Evolutionary conservation across 2,888 invertebrate species (phyloP).

Genomic region (Pachymerium ferrugineum): DNA sequence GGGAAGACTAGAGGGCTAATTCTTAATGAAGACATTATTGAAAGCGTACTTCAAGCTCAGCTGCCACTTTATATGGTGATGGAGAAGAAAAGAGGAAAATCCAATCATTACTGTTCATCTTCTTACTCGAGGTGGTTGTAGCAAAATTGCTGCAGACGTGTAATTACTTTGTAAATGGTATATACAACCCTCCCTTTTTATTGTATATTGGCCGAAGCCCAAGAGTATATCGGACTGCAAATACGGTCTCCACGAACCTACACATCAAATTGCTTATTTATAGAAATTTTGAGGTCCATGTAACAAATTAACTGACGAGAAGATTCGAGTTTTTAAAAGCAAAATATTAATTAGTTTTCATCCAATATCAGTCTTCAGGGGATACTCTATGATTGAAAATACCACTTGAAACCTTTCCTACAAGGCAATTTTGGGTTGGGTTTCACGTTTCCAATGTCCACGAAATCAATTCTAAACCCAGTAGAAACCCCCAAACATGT

Average conservation of each 20-base stretch:
- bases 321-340: too few relatives aligned
- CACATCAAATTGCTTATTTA: too few relatives aligned
- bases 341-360: background rate
- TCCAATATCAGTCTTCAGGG: background rate
- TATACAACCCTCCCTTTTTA: background rate
- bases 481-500: too few relatives aligned
- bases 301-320: too few relatives aligned
- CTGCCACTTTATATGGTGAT: constrained; percentile 4
- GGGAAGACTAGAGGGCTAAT: background rate
- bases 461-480: background rate
- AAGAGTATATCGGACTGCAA: background rate
- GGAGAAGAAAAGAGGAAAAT: background rate
- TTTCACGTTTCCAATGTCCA: background rate
- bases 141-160: background rate
- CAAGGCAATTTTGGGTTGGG: background rate
- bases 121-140: background rate
- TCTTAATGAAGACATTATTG: constrained; percentile 6
- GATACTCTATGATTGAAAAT: background rate
- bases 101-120: constrained; percentile 18
- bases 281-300: too few relatives aligned
- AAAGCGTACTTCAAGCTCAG: background rate
- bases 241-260: too few relatives aligned
- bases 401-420: background rate
- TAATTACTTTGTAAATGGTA: background rate
- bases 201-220: background rate